Evolutionary conservation across 2,888 invertebrate species (phyloP).

Genomic region (Drosophila austrosaltans): DNA sequence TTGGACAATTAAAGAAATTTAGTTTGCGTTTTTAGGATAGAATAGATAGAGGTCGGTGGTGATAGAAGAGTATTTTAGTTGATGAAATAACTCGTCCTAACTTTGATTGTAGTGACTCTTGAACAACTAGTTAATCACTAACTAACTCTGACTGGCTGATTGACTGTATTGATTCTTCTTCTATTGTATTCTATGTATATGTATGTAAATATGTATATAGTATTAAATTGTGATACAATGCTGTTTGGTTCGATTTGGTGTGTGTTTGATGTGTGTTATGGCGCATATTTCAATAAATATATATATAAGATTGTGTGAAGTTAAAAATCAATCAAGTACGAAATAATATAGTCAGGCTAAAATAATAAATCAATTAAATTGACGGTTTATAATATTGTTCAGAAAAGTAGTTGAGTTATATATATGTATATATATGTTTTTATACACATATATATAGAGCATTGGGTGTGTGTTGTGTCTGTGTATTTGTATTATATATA

Average conservation of each 20-base stretch:
- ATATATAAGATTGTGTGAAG: not conserved
- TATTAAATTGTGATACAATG: slow-evolving; percentile 11
- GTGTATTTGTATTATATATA: slow-evolving; percentile 28
- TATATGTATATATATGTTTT: not conserved
- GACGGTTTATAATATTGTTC: slow-evolving; percentile 5
- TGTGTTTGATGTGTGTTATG: not conserved
- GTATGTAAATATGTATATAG: not conserved
- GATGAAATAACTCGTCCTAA: no score
- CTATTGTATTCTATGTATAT: slow-evolving; percentile 14
- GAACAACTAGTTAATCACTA: not conserved
- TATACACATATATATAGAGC: no score
- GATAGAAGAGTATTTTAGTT: no score
- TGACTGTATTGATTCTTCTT: slow-evolving; percentile 14
- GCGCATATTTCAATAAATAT: slow-evolving; percentile 4
- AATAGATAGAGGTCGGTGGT: not conserved
- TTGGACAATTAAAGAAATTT: not conserved
- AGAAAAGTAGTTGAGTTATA: not conserved
- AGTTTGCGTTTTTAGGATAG: not conserved
- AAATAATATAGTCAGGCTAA: slow-evolving; percentile 7
- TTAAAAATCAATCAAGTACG: slow-evolving; percentile 10
- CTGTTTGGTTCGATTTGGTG: slow-evolving; percentile 8
- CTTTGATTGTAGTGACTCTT: not conserved
- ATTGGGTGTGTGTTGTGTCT: slow-evolving; percentile 33
- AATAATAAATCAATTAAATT: slow-evolving; percentile 5
- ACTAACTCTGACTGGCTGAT: not conserved